A percentile compares a stretch with the other conserved stretches of the same genome.
These are phyloP conservation scores for Drosophila guanche DNA, from an alignment of 1,140 invertebrate species.

Conservation along the genomic window DNA sequence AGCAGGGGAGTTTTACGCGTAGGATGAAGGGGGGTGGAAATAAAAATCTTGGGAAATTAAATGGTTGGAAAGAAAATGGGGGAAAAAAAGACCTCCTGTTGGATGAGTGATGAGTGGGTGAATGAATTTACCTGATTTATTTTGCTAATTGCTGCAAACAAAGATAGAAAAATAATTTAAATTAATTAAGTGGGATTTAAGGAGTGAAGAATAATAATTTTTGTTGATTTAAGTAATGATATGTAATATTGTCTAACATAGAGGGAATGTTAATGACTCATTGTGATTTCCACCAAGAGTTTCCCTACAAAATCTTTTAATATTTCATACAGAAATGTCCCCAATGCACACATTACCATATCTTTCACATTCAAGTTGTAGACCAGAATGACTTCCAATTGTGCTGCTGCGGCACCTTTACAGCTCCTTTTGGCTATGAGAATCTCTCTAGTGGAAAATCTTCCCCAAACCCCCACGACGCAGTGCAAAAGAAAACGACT, in stretches of 20 bases:
- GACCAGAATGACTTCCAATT: too few species aligned
- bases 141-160: conserved; percentile 44
- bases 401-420: too few species aligned
- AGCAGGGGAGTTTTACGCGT: too few species aligned
- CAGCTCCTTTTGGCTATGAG: conserved; percentile 2
- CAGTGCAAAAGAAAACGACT: conserved; percentile 17
- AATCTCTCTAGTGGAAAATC: conserved; percentile 6
- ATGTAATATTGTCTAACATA: too few species aligned
- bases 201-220: neutral
- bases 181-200: neutral
- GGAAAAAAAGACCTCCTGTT: too few species aligned
- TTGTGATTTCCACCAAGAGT: neutral
- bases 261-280: too few species aligned
- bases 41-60: conserved; percentile 19
- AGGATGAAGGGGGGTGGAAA: too few species aligned
- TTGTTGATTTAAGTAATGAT: too few species aligned
- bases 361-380: too few species aligned
- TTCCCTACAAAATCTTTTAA: neutral
- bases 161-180: conserved; percentile 20
- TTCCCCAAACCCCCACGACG: neutral
- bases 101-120: too few species aligned
- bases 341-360: too few species aligned
- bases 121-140: conserved; percentile 55
- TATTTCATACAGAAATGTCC: too few species aligned
- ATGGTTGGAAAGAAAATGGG: conserved; percentile 3